phyloP scores from a whole-genome alignment of 2,113 vertebrate species.

The Ivindomyrus marchei region DNA sequence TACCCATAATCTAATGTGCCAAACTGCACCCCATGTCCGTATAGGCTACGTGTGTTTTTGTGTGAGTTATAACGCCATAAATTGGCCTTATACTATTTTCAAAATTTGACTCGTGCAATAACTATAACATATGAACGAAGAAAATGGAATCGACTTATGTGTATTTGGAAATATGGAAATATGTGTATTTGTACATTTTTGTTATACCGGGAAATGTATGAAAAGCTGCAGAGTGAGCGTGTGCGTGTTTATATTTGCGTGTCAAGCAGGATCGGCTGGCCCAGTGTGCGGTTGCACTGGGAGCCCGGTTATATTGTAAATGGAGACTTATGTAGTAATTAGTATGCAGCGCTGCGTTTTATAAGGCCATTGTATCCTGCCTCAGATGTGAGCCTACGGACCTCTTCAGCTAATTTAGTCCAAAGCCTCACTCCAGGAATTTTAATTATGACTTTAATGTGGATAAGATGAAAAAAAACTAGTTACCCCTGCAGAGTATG shows the following conservation, averaged over 20 bases:
- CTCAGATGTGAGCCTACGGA: conserved; percentile 19
- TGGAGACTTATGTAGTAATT: conserved; percentile 33
- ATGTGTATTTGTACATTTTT: neutral
- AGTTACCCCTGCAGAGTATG: conserved; percentile 11
- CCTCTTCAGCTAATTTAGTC: conserved; percentile 21
- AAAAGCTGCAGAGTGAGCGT: neutral
- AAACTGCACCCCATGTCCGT: neutral
- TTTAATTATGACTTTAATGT: conserved; percentile 39
- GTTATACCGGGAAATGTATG: neutral
- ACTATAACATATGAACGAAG: neutral
- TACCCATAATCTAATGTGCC: neutral
- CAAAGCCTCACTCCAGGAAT: conserved; percentile 27
- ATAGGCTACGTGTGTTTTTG: neutral
- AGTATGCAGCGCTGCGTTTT: conserved; percentile 32
- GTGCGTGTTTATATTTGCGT: neutral
- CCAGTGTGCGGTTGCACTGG: neutral
- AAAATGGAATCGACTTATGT: neutral
- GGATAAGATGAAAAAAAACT: conserved; percentile 14
- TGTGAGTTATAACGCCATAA: neutral
- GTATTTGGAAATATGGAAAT: neutral
- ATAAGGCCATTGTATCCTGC: conserved; percentile 29
- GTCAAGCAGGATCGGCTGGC: neutral
- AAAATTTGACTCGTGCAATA: neutral
- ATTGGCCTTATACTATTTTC: neutral
- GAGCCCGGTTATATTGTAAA: conserved; percentile 1